Conservation (phyloP, 2,888 invertebrate genomes). For the Sympetrum striolatum region DNA sequence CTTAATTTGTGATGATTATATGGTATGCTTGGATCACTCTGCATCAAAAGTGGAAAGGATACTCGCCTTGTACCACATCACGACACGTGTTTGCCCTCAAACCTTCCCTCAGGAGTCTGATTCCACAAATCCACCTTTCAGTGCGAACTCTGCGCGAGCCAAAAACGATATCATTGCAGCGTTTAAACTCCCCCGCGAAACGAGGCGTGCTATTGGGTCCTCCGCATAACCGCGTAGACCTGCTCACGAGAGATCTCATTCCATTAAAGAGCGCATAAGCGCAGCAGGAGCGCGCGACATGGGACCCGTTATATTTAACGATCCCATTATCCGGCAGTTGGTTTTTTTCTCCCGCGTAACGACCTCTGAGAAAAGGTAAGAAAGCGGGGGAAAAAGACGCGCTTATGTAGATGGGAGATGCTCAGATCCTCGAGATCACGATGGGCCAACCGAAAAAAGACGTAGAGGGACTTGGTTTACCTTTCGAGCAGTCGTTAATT, state of each 20-base stretch:
- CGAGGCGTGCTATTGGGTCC: background rate
- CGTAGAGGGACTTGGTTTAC: background rate
- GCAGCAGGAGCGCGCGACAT: background rate
- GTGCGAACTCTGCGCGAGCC: background rate
- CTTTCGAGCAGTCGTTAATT: constrained; percentile 16
- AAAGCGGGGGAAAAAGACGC: background rate
- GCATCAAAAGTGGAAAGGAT: background rate
- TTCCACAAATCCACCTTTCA: background rate
- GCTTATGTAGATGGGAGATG: background rate
- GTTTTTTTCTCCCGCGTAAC: constrained; percentile 9
- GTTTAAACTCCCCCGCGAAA: background rate
- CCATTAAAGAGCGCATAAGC: background rate
- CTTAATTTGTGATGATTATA: background rate
- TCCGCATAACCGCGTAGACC: background rate
- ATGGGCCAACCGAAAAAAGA: background rate
- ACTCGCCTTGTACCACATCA: background rate
- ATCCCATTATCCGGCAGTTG: background rate
- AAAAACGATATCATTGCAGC: background rate
- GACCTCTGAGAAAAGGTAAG: background rate
- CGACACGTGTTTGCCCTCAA: constrained; percentile 4
- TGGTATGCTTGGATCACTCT: background rate
- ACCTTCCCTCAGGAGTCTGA: too few relatives aligned
- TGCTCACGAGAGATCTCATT: background rate
- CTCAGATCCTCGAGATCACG: background rate
- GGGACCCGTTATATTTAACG: constrained; percentile 33